Base-by-base conservation (phyloP, 2,888 invertebrate species). In the Andrena fulva region DNA sequence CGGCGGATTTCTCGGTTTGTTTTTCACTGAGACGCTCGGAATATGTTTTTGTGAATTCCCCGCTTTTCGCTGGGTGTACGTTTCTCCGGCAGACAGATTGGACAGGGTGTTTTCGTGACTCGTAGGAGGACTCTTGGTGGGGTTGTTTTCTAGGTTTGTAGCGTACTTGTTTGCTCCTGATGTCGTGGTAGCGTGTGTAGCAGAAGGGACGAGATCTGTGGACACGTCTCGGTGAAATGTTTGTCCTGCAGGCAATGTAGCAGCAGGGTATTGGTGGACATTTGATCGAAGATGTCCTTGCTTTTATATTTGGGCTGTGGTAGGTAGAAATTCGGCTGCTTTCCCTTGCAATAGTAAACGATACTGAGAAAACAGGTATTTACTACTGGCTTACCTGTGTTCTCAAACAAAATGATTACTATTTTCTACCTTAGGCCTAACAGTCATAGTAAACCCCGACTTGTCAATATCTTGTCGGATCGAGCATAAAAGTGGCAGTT, bases 11-110 rank as follows among this genome's bases (percentile, higher is more conserved):
- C 50, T 10, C 33, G 72, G 35, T 20, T 48, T 56, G 63, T 50
- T 52, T 35, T 27, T 60, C 52, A 16, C n/a, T 10, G 52, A 27
- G 76, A 76, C 42, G n/a, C 35, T 7, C 67, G 54, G 31, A 31
- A 62, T 77, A 66, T 63, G 24, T 66, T 77, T 70, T 63, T 50
- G 8, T 12, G 56, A 24, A 56, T 24, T 27, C 56, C 1, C 4
- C 27, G 10, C 27, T 56, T 27, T 56, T 24, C 24, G 42, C 27
- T 27, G 10, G 56, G 56, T 24, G 12, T 56, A 10, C 24, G 56
- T 27, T 54, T 20, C 56, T 56, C 56, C 10, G 24, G 56, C 24
- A 56, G 24, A 56, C 24, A 20, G 8, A 56, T 56, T 33, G 16
- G 3, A 35, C 52, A n/a, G 29, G 20, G 42, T 42, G 20, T 48